Conservation (phyloP, 2,797 vertebrate species). For the Gorsachius magnificus region DNA sequence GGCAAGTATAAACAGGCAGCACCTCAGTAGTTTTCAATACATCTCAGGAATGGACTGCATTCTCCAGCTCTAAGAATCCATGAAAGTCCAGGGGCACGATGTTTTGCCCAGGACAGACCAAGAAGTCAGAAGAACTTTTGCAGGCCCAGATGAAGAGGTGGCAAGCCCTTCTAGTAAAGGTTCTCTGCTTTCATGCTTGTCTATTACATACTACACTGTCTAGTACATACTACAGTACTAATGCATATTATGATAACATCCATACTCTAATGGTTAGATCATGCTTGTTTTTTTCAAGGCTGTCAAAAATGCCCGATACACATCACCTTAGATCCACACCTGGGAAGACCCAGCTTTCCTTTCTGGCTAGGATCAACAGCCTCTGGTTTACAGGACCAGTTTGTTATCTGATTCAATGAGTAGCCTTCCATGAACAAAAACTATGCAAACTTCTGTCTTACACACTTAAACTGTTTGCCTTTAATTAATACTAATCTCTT, state of each 20-base stretch:
- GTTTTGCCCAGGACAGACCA: not conserved
- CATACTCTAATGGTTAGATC: not conserved
- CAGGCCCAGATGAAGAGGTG: not conserved
- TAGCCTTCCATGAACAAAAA: not conserved
- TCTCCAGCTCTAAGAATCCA: not conserved
- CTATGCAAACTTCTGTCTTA: not conserved
- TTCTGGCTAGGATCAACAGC: not conserved
- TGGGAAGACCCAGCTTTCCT: not conserved
- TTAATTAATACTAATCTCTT: not conserved
- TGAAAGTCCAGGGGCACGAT: not conserved
- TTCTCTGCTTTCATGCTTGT: not conserved
- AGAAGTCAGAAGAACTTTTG: not conserved
- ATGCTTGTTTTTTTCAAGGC: not conserved
- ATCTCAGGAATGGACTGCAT: not conserved
- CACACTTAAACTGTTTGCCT: not conserved
- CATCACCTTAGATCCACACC: not conserved
- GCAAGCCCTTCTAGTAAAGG: not conserved
- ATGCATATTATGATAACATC: not conserved
- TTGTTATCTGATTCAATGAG: not conserved
- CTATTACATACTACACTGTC: not conserved
- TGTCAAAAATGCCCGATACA: not conserved
- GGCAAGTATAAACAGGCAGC: not conserved
- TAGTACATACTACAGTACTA: not conserved
- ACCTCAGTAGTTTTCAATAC: not conserved
- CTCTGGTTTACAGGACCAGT: not conserved